Evolutionary conservation across 1,140 invertebrate species (phyloP).

Genomic region (Neoseiulus cucumeris): DNA sequence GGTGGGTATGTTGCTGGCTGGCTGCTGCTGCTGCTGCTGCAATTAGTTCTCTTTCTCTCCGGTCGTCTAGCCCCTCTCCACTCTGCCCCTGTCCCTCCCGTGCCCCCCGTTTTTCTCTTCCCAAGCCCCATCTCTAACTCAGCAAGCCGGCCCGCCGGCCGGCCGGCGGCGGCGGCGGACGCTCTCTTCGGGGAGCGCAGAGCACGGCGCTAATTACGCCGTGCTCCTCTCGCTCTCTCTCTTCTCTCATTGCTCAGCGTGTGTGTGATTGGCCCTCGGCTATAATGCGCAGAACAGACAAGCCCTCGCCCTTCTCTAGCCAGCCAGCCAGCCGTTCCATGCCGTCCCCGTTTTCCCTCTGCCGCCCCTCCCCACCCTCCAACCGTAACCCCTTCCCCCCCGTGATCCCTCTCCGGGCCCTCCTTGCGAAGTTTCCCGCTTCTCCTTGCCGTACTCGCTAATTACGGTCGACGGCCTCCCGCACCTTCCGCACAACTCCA

Average conservation of each 20-base stretch:
- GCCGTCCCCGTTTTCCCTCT: not conserved
- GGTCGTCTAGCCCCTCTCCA: not conserved
- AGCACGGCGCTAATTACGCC: too few species aligned
- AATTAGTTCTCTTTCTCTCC: slow-evolving; percentile 11
- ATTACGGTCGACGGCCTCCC: too few species aligned
- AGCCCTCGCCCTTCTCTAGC: too few species aligned
- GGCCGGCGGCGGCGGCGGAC: too few species aligned
- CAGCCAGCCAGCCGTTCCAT: not conserved
- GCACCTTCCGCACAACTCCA: too few species aligned
- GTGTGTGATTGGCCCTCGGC: too few species aligned
- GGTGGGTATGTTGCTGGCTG: not conserved
- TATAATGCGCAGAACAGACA: too few species aligned
- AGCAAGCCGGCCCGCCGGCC: too few species aligned
- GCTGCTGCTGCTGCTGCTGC: slow-evolving; percentile 7
- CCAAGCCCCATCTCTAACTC: too few species aligned
- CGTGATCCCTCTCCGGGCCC: not conserved
- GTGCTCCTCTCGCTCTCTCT: too few species aligned
- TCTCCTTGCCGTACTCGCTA: not conserved
- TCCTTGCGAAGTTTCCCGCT: not conserved
- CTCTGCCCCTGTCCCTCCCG: not conserved
- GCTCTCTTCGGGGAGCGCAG: too few species aligned
- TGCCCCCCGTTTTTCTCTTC: not conserved
- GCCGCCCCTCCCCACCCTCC: not conserved
- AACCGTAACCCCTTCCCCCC: not conserved
- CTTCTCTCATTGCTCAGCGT: too few species aligned